These are phyloP conservation scores for Galleria mellonella DNA, from an alignment of 1,140 invertebrate species.

Conservation along the genomic window DNA sequence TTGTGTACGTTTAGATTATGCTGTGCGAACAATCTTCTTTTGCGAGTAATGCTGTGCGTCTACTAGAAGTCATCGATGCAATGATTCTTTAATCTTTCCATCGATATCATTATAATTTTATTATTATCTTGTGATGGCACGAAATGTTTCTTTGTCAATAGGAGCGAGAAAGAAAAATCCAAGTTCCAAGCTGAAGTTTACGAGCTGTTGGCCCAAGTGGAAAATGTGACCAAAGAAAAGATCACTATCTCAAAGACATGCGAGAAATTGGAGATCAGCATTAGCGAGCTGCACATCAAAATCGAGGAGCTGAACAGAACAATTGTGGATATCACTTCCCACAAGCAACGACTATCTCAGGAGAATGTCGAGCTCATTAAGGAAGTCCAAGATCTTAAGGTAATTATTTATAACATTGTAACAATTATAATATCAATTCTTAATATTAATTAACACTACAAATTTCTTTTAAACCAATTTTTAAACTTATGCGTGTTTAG, in stretches of 20 bases:
- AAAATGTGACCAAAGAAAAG: constrained; percentile 94
- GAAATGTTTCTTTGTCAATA: constrained; percentile 73
- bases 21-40: constrained; percentile 6
- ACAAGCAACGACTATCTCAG: constrained; percentile 89
- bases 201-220: constrained; percentile 94
- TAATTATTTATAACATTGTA: constrained; percentile 38
- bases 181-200: constrained; percentile 98
- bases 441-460: no score
- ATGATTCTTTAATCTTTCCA: constrained; percentile 8
- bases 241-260: constrained; percentile 88
- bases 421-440: no score
- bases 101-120: constrained; percentile 15
- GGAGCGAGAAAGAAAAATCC: constrained; percentile 95
- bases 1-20: neutral
- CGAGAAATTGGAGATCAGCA: constrained; percentile 91
- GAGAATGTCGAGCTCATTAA: constrained; percentile 96
- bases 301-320: constrained; percentile 97
- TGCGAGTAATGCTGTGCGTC: constrained; percentile 8
- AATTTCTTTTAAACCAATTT: no score
- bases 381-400: constrained; percentile 95
- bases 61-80: constrained; percentile 7
- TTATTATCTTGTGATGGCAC: constrained; percentile 18
- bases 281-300: constrained; percentile 92
- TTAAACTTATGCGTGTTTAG: no score
- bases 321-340: constrained; percentile 94